Evolutionary conservation across 2,113 vertebrate species (phyloP).

Genomic region (Vicugna pacos): DNA sequence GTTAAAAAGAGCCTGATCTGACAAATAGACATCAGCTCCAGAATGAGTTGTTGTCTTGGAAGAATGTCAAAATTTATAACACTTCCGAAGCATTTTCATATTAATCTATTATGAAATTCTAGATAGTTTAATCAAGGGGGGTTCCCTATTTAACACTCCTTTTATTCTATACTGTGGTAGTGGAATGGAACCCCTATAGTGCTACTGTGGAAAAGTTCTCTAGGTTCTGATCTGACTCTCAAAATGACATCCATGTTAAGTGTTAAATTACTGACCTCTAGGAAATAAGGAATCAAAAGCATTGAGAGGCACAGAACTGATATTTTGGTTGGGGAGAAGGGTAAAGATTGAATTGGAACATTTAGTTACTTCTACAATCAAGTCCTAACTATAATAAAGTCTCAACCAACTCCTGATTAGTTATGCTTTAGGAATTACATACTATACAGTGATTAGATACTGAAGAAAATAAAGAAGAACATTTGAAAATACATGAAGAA

Average conservation of each 20-base stretch:
- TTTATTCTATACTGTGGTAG: slow-evolving; percentile 62
- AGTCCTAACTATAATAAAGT: slow-evolving; percentile 73
- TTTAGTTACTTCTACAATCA: slow-evolving; percentile 70
- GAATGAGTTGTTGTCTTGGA: slow-evolving; percentile 47
- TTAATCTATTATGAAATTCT: slow-evolving; percentile 61
- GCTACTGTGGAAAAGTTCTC: not conserved
- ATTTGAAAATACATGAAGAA: slow-evolving; percentile 76
- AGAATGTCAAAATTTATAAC: slow-evolving; percentile 51
- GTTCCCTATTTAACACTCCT: slow-evolving; percentile 54
- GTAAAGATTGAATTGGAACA: slow-evolving; percentile 67
- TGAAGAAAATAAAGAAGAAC: slow-evolving; percentile 82
- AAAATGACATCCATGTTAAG: not conserved
- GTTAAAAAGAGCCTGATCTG: slow-evolving; percentile 73
- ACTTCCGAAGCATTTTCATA: slow-evolving; percentile 73
- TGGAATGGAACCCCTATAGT: not conserved
- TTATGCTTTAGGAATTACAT: slow-evolving; percentile 71
- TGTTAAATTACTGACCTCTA: slow-evolving; percentile 40
- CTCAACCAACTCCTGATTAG: slow-evolving; percentile 74
- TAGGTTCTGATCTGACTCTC: slow-evolving; percentile 38
- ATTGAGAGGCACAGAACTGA: slow-evolving; percentile 60
- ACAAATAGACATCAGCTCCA: slow-evolving; percentile 70
- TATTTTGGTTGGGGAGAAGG: slow-evolving; percentile 57
- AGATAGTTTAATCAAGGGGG: slow-evolving; percentile 69
- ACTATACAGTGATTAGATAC: slow-evolving; percentile 79
- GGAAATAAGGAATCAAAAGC: slow-evolving; percentile 58